Conservation (phyloP, 2,888 invertebrate species). For the Anaspis maculata region DNA sequence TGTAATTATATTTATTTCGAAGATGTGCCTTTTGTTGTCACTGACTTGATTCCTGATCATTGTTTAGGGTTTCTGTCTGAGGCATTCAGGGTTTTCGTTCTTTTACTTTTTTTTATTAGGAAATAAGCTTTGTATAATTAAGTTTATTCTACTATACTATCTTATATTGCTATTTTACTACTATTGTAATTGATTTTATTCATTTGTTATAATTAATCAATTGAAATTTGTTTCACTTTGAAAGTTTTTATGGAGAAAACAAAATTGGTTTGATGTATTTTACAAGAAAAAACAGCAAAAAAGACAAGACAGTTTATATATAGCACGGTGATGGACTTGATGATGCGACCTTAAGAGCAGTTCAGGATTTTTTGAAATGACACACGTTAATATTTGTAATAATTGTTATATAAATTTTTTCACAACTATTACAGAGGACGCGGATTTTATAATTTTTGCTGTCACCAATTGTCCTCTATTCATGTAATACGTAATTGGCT, state of each 20-base stretch:
- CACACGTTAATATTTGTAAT: too few relatives aligned
- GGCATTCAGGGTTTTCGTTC: constrained; percentile 33
- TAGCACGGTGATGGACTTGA: too few relatives aligned
- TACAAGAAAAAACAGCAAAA: too few relatives aligned
- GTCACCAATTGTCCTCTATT: constrained; percentile 10
- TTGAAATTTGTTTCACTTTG: too few relatives aligned
- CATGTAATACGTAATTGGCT: constrained; percentile 14
- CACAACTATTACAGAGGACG: constrained; percentile 5
- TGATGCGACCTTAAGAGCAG: too few relatives aligned
- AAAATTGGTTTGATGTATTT: too few relatives aligned
- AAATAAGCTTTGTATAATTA: constrained; percentile 16
- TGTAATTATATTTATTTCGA: constrained; percentile 17
- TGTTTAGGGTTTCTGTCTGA: too few relatives aligned
- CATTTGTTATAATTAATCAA: background rate
- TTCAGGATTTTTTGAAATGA: too few relatives aligned
- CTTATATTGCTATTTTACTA: too few relatives aligned
- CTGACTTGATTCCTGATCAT: too few relatives aligned
- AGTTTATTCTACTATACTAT: constrained; percentile 19
- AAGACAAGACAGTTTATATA: too few relatives aligned
- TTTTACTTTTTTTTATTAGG: constrained; percentile 17
- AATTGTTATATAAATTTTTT: constrained; percentile 6
- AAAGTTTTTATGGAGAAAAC: too few relatives aligned
- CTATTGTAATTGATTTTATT: constrained; percentile 11
- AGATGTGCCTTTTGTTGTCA: constrained; percentile 4
- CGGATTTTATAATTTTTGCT: constrained; percentile 5